These are phyloP conservation scores for Entomobrya proxima DNA, from an alignment of 2,888 invertebrate species.

Conservation along the genomic window DNA sequence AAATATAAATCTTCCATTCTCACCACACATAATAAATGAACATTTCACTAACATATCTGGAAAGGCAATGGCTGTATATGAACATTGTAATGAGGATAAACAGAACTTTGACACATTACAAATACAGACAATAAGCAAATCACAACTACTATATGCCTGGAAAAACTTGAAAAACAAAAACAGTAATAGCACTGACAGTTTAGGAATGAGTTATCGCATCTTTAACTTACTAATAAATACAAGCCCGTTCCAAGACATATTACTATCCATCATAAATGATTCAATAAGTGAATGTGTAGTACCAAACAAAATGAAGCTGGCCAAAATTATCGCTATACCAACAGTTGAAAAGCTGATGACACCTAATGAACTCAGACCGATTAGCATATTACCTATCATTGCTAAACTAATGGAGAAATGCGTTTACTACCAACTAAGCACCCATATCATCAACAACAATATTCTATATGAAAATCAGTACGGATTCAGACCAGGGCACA, in stretches of 20 bases:
- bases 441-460: background rate
- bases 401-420: slow-evolving; percentile 50
- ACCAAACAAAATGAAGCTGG: slow-evolving; percentile 8
- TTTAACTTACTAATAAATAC: background rate
- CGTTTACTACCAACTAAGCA: slow-evolving; percentile 30
- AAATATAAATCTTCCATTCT: background rate
- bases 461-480: slow-evolving; percentile 46
- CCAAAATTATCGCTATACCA: slow-evolving; percentile 52
- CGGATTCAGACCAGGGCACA: slow-evolving; percentile 47
- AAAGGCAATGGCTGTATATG: background rate
- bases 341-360: slow-evolving; percentile 1
- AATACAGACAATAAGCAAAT: background rate
- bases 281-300: background rate
- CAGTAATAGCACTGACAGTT: background rate
- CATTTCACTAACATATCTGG: background rate
- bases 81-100: too few relatives aligned
- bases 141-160: background rate
- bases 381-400: slow-evolving; percentile 50
- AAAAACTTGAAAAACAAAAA: slow-evolving; percentile 40
- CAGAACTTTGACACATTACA: background rate
- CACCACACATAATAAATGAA: slow-evolving; percentile 13
- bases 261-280: background rate
- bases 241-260: background rate
- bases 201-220: background rate
- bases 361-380: slow-evolving; percentile 47